phyloP scores from a whole-genome alignment of 2,888 invertebrate genomes.

The Trachelus stipa region DNA sequence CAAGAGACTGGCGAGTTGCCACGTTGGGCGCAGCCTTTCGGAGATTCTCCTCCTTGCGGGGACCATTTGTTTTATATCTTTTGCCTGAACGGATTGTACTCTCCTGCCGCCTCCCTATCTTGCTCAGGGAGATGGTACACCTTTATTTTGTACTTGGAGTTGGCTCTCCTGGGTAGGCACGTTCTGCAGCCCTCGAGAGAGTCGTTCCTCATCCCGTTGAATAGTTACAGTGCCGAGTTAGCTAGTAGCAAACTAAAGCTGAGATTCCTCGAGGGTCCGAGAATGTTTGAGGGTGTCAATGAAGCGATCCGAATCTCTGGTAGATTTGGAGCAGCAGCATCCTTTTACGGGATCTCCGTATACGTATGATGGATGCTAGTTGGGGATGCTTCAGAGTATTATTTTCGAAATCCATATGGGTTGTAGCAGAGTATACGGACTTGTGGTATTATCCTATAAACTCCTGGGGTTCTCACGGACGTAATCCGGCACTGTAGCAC shows the following conservation, averaged over 20 bases:
- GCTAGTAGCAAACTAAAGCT: neutral
- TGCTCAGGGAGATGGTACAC: too few species aligned
- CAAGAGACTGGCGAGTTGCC: neutral
- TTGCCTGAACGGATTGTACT: slow-evolving; percentile 20
- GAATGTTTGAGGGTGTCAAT: neutral
- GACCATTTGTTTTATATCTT: slow-evolving; percentile 21
- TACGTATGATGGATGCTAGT: too few species aligned
- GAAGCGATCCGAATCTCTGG: neutral
- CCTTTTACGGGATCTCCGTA: too few species aligned
- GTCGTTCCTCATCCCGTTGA: neutral
- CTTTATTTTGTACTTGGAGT: neutral
- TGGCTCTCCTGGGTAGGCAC: neutral
- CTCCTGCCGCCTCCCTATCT: neutral
- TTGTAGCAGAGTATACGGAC: neutral
- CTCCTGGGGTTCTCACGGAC: slow-evolving; percentile 14
- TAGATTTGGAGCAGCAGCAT: too few species aligned
- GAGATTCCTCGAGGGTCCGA: neutral
- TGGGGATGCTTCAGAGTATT: too few species aligned
- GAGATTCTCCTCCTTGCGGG: slow-evolving; percentile 8
- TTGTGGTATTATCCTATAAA: neutral
- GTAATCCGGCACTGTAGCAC: slow-evolving; percentile 12
- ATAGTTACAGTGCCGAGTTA: neutral
- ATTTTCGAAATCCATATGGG: neutral
- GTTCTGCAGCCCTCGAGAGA: neutral
- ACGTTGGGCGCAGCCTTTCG: slow-evolving; percentile 1